Evolutionary conservation across 2,888 invertebrate genomes (phyloP).

Genomic region (Rhogogaster chlorosoma): DNA sequence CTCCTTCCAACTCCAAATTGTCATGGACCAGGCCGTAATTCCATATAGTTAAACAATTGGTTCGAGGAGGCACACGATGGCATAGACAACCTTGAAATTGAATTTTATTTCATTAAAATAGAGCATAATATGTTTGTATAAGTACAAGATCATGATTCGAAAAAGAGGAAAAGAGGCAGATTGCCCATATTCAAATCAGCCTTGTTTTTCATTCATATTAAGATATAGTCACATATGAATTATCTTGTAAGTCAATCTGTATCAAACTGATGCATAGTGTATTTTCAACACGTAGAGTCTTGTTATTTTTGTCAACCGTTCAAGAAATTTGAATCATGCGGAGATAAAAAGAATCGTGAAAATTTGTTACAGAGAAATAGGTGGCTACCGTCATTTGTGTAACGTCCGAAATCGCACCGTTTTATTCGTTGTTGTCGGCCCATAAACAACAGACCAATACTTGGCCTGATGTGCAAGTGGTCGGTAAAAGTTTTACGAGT

Average conservation of each 20-base stretch:
- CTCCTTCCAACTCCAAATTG: slow-evolving; percentile 57
- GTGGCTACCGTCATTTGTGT: neutral
- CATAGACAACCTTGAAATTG: slow-evolving; percentile 59
- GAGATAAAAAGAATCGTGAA: neutral
- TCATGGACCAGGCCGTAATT: slow-evolving; percentile 62
- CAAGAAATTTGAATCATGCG: neutral
- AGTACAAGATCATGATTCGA: neutral
- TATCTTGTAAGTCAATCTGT: neutral
- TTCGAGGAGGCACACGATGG: slow-evolving; percentile 63
- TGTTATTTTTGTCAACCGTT: neutral
- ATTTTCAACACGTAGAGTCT: neutral
- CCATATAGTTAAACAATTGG: slow-evolving; percentile 64
- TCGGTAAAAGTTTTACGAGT: slow-evolving; percentile 15
- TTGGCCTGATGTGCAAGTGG: slow-evolving; percentile 29
- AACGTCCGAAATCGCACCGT: neutral
- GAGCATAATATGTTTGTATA: neutral
- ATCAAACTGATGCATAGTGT: neutral
- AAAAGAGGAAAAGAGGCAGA: neutral
- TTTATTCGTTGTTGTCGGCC: neutral
- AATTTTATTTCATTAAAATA: neutral
- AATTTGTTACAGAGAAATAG: neutral
- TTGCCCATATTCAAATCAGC: neutral
- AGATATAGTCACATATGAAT: neutral
- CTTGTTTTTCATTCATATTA: neutral
- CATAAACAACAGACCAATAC: slow-evolving; percentile 30